Evolutionary conservation across 2,888 invertebrate species (phyloP).

Genomic region (Drosophila nr. fundita): DNA sequence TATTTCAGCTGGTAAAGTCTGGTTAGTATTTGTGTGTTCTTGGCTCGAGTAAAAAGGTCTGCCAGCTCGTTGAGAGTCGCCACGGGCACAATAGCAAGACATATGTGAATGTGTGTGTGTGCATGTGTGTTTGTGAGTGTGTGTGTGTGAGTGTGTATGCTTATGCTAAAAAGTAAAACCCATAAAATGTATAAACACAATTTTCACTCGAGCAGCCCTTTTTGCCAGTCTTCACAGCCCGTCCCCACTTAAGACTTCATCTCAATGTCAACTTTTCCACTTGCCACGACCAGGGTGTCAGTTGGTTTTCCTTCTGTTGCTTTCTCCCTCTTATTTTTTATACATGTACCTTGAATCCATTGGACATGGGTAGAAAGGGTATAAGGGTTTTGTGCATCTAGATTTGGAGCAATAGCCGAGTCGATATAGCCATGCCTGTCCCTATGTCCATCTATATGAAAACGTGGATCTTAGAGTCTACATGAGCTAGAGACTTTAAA

Average conservation of each 20-base stretch:
- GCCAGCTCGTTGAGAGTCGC: conserved; percentile 30
- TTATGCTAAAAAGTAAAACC: conserved; percentile 18
- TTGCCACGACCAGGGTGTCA: conserved; percentile 5
- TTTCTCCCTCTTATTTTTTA: background rate
- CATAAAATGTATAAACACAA: conserved; percentile 61
- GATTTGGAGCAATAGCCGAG: background rate
- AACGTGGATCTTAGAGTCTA: background rate
- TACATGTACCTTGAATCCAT: background rate
- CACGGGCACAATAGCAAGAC: conserved; percentile 40
- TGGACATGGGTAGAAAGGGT: background rate
- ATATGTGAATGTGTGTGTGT: background rate
- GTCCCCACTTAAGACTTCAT: conserved; percentile 22
- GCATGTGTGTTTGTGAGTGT: background rate
- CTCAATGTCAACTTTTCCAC: conserved; percentile 15
- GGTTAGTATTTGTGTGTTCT: conserved; percentile 10
- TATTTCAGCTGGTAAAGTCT: background rate
- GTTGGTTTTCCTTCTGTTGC: background rate
- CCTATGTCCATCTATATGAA: background rate
- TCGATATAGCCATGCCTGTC: background rate
- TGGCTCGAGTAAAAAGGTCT: conserved; percentile 15
- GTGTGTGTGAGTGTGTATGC: background rate
- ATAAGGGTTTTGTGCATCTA: background rate
- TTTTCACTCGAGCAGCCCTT: conserved; percentile 58
- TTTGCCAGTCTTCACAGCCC: conserved; percentile 40
- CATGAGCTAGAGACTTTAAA: background rate